phyloP scores from a whole-genome alignment of 2,113 vertebrate genomes.

The Tenrec ecaudatus region DNA sequence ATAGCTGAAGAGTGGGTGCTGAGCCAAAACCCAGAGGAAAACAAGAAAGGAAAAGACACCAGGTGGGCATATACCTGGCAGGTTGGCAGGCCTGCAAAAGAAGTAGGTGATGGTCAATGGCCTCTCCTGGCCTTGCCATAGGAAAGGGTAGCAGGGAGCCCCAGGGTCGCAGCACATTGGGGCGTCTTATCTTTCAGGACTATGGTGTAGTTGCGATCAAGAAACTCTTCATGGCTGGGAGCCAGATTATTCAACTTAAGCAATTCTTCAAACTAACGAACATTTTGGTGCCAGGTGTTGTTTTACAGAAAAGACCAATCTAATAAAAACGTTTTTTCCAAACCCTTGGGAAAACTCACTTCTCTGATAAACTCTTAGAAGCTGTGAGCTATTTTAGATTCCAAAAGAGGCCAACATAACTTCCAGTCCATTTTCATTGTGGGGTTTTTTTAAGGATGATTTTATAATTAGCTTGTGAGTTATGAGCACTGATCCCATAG shows the following conservation, averaged over 20 bases:
- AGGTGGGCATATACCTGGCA: not conserved
- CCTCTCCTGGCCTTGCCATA: fast-evolving
- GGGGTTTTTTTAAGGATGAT: not conserved
- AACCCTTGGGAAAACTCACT: conserved; percentile 55
- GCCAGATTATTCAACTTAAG: conserved; percentile 15
- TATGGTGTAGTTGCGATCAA: not conserved
- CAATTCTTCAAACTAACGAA: conserved; percentile 42
- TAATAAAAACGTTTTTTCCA: not conserved
- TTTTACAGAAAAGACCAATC: conserved; percentile 49
- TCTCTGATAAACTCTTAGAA: not conserved
- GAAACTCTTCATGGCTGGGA: conserved; percentile 6
- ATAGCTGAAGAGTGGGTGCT: not conserved
- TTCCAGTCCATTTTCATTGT: not conserved
- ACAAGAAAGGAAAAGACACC: not conserved
- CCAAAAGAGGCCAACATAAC: not conserved
- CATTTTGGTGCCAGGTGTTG: conserved; percentile 3
- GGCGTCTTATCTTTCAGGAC: conserved; percentile 25
- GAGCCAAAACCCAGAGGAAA: not conserved
- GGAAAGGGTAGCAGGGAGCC: not conserved
- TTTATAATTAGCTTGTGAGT: not conserved
- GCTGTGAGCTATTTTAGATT: no score
- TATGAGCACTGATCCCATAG: not conserved
- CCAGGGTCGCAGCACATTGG: not conserved
- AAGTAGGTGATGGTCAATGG: not conserved
- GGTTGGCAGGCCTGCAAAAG: not conserved